phyloP scores from a whole-genome alignment of 2,113 vertebrate species.

The Corythoichthys haematopterus region DNA sequence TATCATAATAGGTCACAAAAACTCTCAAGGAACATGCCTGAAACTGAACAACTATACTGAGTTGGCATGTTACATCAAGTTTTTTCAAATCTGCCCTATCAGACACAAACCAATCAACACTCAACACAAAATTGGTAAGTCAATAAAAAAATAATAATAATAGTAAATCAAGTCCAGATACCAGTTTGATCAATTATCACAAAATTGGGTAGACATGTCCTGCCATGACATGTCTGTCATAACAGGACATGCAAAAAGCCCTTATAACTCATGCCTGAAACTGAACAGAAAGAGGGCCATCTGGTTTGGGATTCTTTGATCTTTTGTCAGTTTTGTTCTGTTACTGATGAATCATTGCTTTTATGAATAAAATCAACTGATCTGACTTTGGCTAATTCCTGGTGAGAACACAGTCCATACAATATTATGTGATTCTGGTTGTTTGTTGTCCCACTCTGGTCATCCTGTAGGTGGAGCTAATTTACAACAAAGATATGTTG shows the following conservation, averaged over 20 bases:
- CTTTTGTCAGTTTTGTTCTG: not conserved
- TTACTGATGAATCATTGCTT: not conserved
- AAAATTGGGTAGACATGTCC: no score
- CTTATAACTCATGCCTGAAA: no score
- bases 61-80: not conserved
- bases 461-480: constrained; percentile 3
- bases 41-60: not conserved
- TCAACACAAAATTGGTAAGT: no score
- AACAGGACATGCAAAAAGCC: no score
- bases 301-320: not conserved
- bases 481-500: not conserved
- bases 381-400: not conserved
- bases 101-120: no score
- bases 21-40: not conserved
- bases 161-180: no score
- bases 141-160: no score
- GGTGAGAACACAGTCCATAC: not conserved
- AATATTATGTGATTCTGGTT: not conserved
- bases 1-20: not conserved
- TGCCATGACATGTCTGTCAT: no score
- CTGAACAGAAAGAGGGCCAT: not conserved
- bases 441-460: not conserved
- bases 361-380: not conserved
- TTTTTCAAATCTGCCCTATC: not conserved
- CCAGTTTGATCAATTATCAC: no score